Evolutionary conservation across 2,888 invertebrate genomes (phyloP).

Genomic region (Pardosa pseudoannulata): DNA sequence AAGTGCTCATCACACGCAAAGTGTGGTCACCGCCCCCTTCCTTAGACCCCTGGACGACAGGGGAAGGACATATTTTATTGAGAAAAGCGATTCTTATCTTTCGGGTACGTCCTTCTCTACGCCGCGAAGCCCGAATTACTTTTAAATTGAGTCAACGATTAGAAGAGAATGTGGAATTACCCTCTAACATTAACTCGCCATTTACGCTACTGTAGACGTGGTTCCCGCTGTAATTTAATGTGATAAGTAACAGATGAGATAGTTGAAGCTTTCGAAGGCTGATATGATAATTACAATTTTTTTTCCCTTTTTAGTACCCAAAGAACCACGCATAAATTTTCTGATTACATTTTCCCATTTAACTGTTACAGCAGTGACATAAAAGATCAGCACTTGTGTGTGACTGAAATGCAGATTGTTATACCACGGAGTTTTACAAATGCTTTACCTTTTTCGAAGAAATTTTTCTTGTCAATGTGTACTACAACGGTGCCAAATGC

Average conservation of each 20-base stretch:
- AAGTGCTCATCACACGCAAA: conserved; percentile 17
- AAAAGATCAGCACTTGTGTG: too few relatives aligned
- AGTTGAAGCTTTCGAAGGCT: too few relatives aligned
- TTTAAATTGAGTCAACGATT: not conserved
- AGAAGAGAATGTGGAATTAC: not conserved
- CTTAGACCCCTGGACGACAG: conserved; percentile 1
- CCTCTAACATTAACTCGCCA: not conserved
- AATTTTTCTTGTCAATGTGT: too few relatives aligned
- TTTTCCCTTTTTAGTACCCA: too few relatives aligned
- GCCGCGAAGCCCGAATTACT: not conserved
- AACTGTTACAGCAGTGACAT: too few relatives aligned
- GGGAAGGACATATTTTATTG: not conserved
- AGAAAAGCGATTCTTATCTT: not conserved
- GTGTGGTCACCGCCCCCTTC: conserved; percentile 5
- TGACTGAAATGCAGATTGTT: too few relatives aligned
- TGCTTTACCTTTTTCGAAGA: too few relatives aligned
- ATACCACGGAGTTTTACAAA: too few relatives aligned
- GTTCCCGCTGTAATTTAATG: not conserved
- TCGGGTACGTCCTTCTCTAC: not conserved
- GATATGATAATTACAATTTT: too few relatives aligned
- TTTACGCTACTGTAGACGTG: not conserved
- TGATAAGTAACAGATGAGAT: not conserved
- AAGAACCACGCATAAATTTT: too few relatives aligned
- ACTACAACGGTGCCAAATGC: too few relatives aligned
- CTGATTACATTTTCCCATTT: too few relatives aligned